Evolutionary conservation across 2,888 invertebrate genomes (phyloP).

Genomic region (Norana najaformis): DNA sequence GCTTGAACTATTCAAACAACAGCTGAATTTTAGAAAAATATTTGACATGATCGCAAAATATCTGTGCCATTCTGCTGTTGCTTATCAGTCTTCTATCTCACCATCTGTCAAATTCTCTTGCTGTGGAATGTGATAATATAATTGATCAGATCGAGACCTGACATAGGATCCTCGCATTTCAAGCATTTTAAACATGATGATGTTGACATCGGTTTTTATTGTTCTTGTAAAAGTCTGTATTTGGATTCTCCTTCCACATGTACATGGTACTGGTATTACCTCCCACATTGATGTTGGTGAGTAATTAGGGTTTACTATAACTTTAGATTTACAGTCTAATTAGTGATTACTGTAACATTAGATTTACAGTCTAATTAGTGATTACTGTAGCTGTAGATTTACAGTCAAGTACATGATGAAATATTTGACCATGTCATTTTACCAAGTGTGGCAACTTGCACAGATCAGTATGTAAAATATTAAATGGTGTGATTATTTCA

Average conservation of each 20-base stretch:
- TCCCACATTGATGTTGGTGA: conserved; percentile 53
- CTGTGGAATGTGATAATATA: background rate
- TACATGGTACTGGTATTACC: conserved; percentile 44
- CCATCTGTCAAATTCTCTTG: conserved; percentile 2
- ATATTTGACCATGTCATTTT: background rate
- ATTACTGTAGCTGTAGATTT: background rate
- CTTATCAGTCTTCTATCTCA: background rate
- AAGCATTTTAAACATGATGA: background rate
- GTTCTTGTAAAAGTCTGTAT: background rate
- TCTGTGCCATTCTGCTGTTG: background rate
- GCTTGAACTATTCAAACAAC: background rate
- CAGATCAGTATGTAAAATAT: background rate
- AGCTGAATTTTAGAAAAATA: background rate
- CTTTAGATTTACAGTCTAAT: background rate
- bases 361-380: background rate
- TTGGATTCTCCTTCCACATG: background rate
- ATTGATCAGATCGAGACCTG: background rate
- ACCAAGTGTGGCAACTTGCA: background rate
- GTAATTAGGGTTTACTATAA: conserved; percentile 15
- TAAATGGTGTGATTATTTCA: background rate
- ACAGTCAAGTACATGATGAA: background rate
- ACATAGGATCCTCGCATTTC: background rate
- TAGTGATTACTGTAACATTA: background rate
- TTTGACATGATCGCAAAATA: background rate
- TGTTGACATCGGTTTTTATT: background rate